Percentiles rank a stretch among this genome's conserved stretches.
Conservation (phyloP, 1,140 invertebrate genomes). For the roundworm (Caenorhabditis elegans) region WBcel235 BX284606.5:3164001-3164500, state of each 20-base stretch:
- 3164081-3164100: neutral
- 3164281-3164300: neutral
- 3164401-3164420: neutral
- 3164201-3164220: too few species aligned
- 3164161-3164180: neutral
- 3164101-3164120: conserved; percentile 17
- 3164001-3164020: neutral
- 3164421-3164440: neutral
- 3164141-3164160: conserved; percentile 17
- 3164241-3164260: too few species aligned
- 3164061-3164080: conserved; percentile 15
- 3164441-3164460: neutral
- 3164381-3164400: neutral
- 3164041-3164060: conserved; percentile 8
- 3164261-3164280: neutral
- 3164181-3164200: neutral
- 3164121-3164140: conserved; percentile 20
- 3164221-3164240: too few species aligned
- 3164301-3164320: neutral
- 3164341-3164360: neutral
- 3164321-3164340: neutral
- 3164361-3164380: too few species aligned
- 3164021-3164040: conserved; percentile 25
- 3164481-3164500: too few species aligned
- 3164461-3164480: neutral